Conservation (phyloP, 1,140 invertebrate genomes). For the Scaptomyza hsui region DNA sequence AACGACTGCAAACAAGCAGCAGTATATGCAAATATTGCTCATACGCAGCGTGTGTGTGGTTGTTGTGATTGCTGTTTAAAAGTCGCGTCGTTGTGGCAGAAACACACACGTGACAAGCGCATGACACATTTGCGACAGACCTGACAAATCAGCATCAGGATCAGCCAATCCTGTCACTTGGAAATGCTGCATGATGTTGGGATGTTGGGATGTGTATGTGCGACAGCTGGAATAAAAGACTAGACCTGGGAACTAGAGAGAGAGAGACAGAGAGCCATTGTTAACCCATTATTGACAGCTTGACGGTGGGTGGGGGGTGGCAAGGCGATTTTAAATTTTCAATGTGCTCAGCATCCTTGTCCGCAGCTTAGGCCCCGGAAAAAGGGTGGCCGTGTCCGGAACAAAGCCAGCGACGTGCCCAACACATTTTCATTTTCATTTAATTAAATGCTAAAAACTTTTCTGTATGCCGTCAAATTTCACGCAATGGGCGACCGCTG, state of each 20-base stretch:
- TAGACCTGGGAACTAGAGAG: neutral
- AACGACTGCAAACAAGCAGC: constrained; percentile 9
- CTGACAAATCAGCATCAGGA: constrained; percentile 53
- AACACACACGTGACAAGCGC: constrained; percentile 34
- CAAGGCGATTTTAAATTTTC: constrained; percentile 23
- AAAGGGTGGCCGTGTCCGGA: neutral
- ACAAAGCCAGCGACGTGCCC: neutral
- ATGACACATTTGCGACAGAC: constrained; percentile 51
- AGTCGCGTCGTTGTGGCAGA: constrained; percentile 17
- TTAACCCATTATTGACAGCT: constrained; percentile 49
- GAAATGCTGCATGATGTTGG: neutral
- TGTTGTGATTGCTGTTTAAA: constrained; percentile 14
- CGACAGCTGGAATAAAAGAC: neutral
- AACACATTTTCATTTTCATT: constrained; percentile 64
- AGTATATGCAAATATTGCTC: constrained; percentile 31
- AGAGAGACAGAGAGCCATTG: constrained; percentile 2
- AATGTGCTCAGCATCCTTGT: constrained; percentile 4
- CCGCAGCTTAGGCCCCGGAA: neutral
- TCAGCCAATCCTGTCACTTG: neutral
- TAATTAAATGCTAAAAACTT: constrained; percentile 76
- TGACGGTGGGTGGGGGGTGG: neutral
- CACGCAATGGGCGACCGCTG: constrained; percentile 30
- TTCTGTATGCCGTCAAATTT: constrained; percentile 47
- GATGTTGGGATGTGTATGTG: too few relatives aligned
- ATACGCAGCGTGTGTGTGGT: constrained; percentile 16